These are phyloP conservation scores for Pseudeuparius sepicola DNA, from an alignment of 2,888 invertebrate species.

Conservation along the genomic window DNA sequence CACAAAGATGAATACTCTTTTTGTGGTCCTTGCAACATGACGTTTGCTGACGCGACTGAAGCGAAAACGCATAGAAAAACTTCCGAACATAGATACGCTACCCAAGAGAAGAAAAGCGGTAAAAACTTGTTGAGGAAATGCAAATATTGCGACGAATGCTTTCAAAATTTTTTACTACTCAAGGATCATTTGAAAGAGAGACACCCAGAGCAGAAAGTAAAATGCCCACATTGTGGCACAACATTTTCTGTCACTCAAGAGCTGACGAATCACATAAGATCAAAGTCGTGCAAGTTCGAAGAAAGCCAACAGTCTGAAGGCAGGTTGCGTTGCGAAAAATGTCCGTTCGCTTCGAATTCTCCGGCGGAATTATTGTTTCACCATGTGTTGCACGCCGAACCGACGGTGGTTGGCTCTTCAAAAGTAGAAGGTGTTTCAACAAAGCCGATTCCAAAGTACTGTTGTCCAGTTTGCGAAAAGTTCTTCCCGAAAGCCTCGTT, in stretches of 20 bases:
- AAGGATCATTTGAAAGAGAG: constrained; percentile 50
- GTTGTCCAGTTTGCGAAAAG: constrained; percentile 60
- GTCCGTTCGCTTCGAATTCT: constrained; percentile 52
- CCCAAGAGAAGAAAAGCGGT: constrained; percentile 36
- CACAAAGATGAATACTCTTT: constrained; percentile 53
- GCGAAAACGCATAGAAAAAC: constrained; percentile 58
- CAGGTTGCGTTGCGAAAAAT: constrained; percentile 45
- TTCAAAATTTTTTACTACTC: constrained; percentile 45
- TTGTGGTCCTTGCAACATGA: constrained; percentile 57
- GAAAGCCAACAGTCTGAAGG: constrained; percentile 20
- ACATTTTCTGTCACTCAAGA: constrained; percentile 64
- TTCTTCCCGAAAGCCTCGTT: constrained; percentile 55
- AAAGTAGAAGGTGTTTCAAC: constrained; percentile 11
- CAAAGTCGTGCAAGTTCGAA: constrained; percentile 46
- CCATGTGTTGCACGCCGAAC: constrained; percentile 53
- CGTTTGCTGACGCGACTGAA: constrained; percentile 50
- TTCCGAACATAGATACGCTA: constrained; percentile 52
- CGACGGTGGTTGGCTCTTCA: constrained; percentile 22
- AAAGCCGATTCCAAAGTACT: constrained; percentile 41
- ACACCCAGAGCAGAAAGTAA: constrained; percentile 55
- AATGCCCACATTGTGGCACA: constrained; percentile 63
- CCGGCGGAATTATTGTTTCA: constrained; percentile 66
- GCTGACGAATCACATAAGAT: constrained; percentile 59
- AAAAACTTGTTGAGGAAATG: constrained; percentile 46
- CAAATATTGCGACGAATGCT: constrained; percentile 47